Conservation (phyloP, 2,113 vertebrate genomes). For the Onychostruthus taczanowskii region DNA sequence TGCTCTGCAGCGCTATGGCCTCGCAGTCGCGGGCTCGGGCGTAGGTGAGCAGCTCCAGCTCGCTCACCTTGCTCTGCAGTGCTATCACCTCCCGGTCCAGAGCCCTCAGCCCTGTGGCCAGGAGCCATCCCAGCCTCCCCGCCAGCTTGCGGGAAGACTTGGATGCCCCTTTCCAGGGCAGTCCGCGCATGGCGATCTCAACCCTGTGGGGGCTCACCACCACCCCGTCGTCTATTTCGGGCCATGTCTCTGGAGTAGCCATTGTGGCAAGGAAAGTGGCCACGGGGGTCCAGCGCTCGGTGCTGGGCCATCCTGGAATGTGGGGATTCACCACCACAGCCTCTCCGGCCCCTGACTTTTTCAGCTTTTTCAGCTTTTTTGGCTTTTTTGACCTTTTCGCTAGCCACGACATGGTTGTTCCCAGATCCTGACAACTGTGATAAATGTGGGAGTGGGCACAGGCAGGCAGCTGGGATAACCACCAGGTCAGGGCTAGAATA, state of each 20-base stretch:
- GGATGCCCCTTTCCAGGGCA: not conserved
- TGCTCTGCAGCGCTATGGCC: not conserved
- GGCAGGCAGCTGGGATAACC: not conserved
- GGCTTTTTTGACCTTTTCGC: not conserved
- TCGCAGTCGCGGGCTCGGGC: not conserved
- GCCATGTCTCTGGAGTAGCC: not conserved
- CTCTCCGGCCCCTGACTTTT: not conserved
- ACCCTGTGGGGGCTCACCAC: not conserved
- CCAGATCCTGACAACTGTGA: fast-evolving
- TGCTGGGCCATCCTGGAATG: not conserved
- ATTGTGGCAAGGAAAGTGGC: not conserved
- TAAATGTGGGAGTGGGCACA: not conserved
- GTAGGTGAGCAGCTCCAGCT: not conserved
- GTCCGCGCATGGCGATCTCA: not conserved
- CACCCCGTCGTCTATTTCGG: not conserved
- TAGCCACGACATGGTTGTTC: not conserved
- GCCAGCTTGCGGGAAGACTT: not conserved
- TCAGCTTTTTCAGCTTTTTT: not conserved
- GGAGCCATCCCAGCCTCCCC: not conserved
- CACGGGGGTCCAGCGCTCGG: not conserved
- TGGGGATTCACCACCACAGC: not conserved
- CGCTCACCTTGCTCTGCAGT: not conserved
- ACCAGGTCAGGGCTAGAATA: not conserved
- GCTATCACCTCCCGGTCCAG: not conserved
- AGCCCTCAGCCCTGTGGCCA: not conserved